Percentiles rank a stretch among this genome's conserved stretches.
Evolutionary conservation across 2,888 invertebrate species (phyloP).

Genomic region (Thelaira solivaga): DNA sequence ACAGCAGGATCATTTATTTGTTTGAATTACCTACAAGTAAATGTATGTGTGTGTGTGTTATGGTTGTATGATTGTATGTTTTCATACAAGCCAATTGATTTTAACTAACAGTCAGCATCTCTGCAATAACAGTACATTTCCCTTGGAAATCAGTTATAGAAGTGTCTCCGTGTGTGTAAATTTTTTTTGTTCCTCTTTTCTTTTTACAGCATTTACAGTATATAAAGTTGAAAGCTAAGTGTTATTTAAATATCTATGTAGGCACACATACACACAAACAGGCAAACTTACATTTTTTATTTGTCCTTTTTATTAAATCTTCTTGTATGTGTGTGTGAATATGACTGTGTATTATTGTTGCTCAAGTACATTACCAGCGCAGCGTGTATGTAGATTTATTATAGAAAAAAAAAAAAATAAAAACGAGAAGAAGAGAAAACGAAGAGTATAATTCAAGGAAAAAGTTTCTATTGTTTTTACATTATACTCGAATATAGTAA

Average conservation of each 20-base stretch:
- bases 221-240: slow-evolving; percentile 55
- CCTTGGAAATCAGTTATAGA: slow-evolving; percentile 49
- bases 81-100: slow-evolving; percentile 49
- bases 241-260: slow-evolving; percentile 52
- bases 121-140: slow-evolving; percentile 37
- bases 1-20: not conserved
- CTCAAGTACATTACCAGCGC: slow-evolving; percentile 15
- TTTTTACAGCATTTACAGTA: slow-evolving; percentile 30
- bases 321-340: not conserved
- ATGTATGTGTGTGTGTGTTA: no score
- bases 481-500: not conserved
- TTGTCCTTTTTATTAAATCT: not conserved
- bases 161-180: slow-evolving; percentile 11
- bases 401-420: not conserved
- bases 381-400: slow-evolving; percentile 49
- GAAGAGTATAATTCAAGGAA: not conserved
- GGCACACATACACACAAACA: not conserved
- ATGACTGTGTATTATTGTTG: slow-evolving; percentile 18
- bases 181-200: not conserved
- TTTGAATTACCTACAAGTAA: no score
- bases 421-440: no score
- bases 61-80: not conserved
- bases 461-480: slow-evolving; percentile 34
- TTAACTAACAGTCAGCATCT: slow-evolving; percentile 47
- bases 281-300: not conserved